Evolutionary conservation across 2,888 invertebrate species (phyloP), one percentile per base, ranked within the genome.

Genomic region (Lasioglossum leucozonium): DNA sequence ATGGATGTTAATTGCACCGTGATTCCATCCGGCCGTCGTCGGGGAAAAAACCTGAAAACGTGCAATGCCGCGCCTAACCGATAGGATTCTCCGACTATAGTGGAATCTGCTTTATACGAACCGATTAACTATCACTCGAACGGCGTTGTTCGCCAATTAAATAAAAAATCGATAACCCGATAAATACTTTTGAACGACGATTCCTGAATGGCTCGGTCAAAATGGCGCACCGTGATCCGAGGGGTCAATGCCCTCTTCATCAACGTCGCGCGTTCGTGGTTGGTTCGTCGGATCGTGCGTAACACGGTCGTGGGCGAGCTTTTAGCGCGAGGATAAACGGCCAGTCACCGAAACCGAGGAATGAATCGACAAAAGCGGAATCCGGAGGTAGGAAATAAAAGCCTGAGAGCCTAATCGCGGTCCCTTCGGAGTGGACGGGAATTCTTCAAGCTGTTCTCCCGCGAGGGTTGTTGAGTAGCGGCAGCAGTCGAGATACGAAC

Each of bases 261-360:
- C 22, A 3, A 51, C 51, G 22, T 8, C 8, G 22, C 8, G 22
- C 8, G 51, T 22, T 22, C 22, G 8, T n/a, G 22, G 51, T 91
- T 86, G 90, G 88, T 22, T 51, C 91, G 90, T 51, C 91, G 90
- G 93, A 92, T 93, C 92, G 92, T 91, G 90, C 84, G 91, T 91
- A 91, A 91, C 91, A 87, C 87, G 87, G 65, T 51, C 26, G 65
- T 26, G 30, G 74, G 84, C 83, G 85, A 90, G 90, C 91, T 91
- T 92, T 92, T 91, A 91, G 82, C 79, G 86, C 83, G 80, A 51
- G 84, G 84, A 88, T 86, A 82, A 89, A 81, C 83, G 69, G 10
- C 34, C n/a, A 18, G 42, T 34, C 37, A 26, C 0, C 62, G 67
- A 13, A n/a, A 51, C 51, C 51, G 18, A 79, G 69, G 77, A 82